phyloP scores from a whole-genome alignment of 2,797 vertebrate species.

The Anolis apletophallus region DNA sequence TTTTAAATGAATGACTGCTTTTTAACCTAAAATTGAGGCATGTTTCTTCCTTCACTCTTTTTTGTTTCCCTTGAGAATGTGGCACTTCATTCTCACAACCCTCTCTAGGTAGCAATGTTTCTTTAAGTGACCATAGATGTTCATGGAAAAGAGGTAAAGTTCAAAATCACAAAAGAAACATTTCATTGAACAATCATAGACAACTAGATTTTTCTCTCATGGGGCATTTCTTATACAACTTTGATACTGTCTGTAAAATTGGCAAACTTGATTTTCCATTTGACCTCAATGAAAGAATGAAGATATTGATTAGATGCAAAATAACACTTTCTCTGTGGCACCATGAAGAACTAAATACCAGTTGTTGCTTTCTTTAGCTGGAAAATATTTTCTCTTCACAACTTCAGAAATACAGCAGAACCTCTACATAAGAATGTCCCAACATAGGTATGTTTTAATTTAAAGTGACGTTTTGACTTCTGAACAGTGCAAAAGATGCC shows the following conservation, averaged over 20 bases:
- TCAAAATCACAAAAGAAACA: too few species aligned
- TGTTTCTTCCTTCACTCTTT: too few species aligned
- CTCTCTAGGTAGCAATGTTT: background rate
- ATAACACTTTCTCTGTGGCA: background rate
- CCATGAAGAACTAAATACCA: background rate
- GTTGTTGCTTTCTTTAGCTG: background rate
- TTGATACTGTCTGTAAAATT: constrained; percentile 3
- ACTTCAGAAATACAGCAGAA: background rate
- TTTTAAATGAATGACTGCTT: too few species aligned
- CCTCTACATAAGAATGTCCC: too few species aligned
- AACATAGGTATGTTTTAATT: too few species aligned
- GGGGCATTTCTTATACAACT: background rate
- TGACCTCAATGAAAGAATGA: constrained; percentile 3
- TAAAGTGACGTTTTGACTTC: too few species aligned
- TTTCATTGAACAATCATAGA: too few species aligned
- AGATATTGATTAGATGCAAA: background rate
- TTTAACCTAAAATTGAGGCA: too few species aligned
- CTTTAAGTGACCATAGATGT: background rate
- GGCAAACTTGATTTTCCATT: background rate
- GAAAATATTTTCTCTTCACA: background rate
- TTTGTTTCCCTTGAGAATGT: background rate
- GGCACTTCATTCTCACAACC: background rate
- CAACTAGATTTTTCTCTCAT: background rate
- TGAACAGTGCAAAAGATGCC: too few species aligned
- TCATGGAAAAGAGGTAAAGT: background rate